Evolutionary conservation across 2,888 invertebrate species (phyloP), one percentile per base, ranked within the genome.

Genomic region (Eudasyphora cyanicolor): DNA sequence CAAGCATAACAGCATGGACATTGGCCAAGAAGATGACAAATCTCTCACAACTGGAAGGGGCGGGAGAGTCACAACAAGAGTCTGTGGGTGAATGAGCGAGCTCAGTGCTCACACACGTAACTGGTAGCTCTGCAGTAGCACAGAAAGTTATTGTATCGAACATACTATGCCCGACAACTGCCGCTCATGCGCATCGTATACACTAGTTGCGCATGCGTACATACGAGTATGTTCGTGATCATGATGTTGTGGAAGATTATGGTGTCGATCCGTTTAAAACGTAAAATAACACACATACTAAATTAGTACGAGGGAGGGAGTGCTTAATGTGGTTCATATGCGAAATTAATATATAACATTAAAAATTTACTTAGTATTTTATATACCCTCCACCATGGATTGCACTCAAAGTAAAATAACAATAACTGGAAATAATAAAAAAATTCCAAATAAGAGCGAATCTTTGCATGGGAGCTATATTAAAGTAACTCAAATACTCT

Each of bases 271-370:
- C 78, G 51, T 79, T 79, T 79, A 79, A 82, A 82, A 82, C 76
- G 82, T 76, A 79, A 82, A 82, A 82, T 82, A 82, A 82, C 79
- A 82, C 82, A 82, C 82, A 79, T 79, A 82, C 76, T 76, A 79
- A 82, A 79, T 21, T 4, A 45, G 76, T 17, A 51, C 51, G 21
- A 21, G 21, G 21, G 21, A 4, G 14, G 14, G 2, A 76, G 64
- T 69, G 51, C 75, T 78, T 74, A 74, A 78, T 51, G 75, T 70
- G 70, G 49, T 64, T 12, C 10, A 8, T 12, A 38, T 38, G 2
- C 10, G 38, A 3, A 38, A 38, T 12, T 3, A 6, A 3, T 2
- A 38, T 8, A 6, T 38, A n/a, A n/a, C n/a, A n/a, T n/a, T n/a
- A n/a, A n/a, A n/a, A n/a, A n/a, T n/a, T n/a, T n/a, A n/a, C n/a